Base-by-base conservation (phyloP, 2,797 vertebrate genomes). In the Sitta carolinensis region DNA sequence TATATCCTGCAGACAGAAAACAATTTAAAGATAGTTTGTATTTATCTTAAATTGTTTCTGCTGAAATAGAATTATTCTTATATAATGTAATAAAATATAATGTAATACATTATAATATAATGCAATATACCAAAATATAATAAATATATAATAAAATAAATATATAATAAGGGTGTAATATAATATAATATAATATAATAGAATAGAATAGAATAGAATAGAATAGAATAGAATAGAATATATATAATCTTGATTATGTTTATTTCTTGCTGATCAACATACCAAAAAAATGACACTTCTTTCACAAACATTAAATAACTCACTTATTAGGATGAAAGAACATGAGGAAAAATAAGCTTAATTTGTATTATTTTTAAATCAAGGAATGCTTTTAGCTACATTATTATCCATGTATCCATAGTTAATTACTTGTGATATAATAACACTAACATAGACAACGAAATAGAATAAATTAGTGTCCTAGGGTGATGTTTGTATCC, bases 31-130 rank as follows among this genome's bases (percentile, higher is more conserved):
- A 32, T 13, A 77, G 50, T 48, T 96, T 95, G 10, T 76, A 63
- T 88, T 95, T 89, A 86, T 94, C 64, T 84, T 84, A 92, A 87
- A 81, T 84, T 87, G 4, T 84, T 90, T 91, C 61, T 93, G 19
- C 17, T 75, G 18, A 87, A 91, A 21, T 29, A 73, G 32, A 72
- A 68, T 57, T 48, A 27, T 27, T 21, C 9, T 30, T 10, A 20
- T 8, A 34, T 32, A 63, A 79, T 73, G 13, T 20, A 13, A 11
- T 27, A 14, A 14, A 13, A 16, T 8, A 50, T 34, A 67, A 91
- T 88, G 21, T 36, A 64, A 59, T 51, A 32, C 11, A 36, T 45
- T 5, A 38, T 40, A 75, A 76, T 76, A 13, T 16, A 26, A 8
- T n/a, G 42, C 32, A 72, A 72, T 74, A 11, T 29, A 68, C n/a